Evolutionary conservation across 2,888 invertebrate genomes (phyloP), one percentile per base, ranked within the genome.

Genomic region (Rotaria macrura): DNA sequence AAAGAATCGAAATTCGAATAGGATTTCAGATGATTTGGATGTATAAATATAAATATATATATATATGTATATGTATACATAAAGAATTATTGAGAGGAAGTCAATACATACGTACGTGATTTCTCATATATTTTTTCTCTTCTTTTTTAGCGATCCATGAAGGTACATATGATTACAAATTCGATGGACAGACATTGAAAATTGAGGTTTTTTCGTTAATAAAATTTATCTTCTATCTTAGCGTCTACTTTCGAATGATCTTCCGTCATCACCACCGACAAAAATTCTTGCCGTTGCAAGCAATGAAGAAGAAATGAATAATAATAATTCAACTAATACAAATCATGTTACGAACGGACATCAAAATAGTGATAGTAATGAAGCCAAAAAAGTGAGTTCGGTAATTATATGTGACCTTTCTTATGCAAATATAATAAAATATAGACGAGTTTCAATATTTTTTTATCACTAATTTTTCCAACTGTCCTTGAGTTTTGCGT

Each of bases 81-180:
- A 65, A 65, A 34, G 4, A 65, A 65, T 65, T 34, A 65, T 65
- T 65, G 29, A 65, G 29, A 65, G 34, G 14, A 29, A 65, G 65
- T 65, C 65, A 38, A 65, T 65, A 65, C 34, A 29, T 29, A 65
- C 6, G 4, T 65, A 9, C 34, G 20, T 65, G 20, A 65, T 65
- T 65, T 65, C 65, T 65, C 38, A 20, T 65, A 7, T 38, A 20
- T 25, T 6, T 54, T 4, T 20, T 43, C n/a, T 43, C 43, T 79
- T 79, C 6, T 43, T 43, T 79, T 79, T 79, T 79, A 79, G 79
- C 40, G 79, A 79, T 79, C 79, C 43, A 79, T 79, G 79, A 79
- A 79, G 79, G 79, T 79, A 79, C n/a, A n/a, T 79, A n/a, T 79
- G 14, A n/a, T n/a, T 17, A 52, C 34, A 1, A 34, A 5, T 65